phyloP scores from a whole-genome alignment of 2,113 vertebrate species.

The Bettongia penicillata region DNA sequence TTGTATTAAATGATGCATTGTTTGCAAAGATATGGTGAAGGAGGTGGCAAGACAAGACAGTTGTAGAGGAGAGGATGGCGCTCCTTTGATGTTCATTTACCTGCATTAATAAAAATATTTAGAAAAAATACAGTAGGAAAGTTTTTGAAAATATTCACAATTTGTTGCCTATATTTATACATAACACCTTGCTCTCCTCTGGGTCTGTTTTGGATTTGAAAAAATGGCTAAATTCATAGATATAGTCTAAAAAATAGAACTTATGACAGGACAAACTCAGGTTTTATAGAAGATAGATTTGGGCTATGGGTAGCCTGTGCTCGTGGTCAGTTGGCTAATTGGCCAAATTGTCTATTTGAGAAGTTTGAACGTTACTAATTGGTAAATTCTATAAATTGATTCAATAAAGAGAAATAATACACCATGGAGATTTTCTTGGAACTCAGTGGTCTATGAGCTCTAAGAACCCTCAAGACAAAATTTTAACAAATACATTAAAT shows the following conservation, averaged over 20 bases:
- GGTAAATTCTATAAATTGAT: not conserved
- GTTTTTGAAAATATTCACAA: not conserved
- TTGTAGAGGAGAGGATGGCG: not conserved
- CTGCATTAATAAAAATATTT: not conserved
- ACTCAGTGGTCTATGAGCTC: not conserved
- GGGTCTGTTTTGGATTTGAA: not conserved
- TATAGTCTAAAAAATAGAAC: not conserved
- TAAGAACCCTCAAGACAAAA: not conserved
- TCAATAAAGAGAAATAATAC: not conserved
- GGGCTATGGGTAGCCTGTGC: not conserved
- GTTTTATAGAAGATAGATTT: not conserved
- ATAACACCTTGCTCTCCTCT: not conserved
- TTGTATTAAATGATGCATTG: not conserved
- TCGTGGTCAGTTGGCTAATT: not conserved
- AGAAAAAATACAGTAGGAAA: not conserved
- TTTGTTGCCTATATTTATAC: not conserved
- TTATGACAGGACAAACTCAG: not conserved
- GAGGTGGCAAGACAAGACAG: constrained; percentile 16
- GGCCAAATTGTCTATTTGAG: not conserved
- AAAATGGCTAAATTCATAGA: not conserved
- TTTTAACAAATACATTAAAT: not conserved
- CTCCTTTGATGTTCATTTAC: constrained; percentile 2
- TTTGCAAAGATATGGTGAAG: constrained; percentile 14
- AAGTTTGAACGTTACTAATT: not conserved
- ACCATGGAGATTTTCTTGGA: not conserved